phyloP scores from a whole-genome alignment of 2,888 invertebrate genomes.

The Ischnura elegans region DNA sequence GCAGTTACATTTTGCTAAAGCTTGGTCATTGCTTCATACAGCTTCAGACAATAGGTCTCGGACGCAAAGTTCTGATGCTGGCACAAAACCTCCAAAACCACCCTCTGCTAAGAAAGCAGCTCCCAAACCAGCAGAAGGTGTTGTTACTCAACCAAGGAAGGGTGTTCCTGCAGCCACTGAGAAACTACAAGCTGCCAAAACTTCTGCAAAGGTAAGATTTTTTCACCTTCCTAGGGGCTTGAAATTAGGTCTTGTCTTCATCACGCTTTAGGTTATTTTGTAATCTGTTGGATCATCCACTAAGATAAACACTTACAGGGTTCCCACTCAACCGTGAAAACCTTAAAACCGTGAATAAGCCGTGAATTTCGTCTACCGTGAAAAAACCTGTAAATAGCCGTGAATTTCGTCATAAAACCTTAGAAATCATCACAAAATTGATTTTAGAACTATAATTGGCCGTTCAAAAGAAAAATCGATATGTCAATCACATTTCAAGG shows the following conservation, averaged over 20 bases:
- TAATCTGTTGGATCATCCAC: too few relatives aligned
- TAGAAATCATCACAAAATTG: too few relatives aligned
- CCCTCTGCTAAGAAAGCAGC: constrained; percentile 72
- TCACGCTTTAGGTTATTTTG: too few relatives aligned
- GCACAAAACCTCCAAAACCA: constrained; percentile 66
- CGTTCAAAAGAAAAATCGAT: too few relatives aligned
- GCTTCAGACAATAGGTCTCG: constrained; percentile 56
- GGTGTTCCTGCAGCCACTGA: background rate
- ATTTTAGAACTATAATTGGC: too few relatives aligned
- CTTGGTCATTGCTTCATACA: background rate
- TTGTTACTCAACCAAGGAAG: constrained; percentile 27
- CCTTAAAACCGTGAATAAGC: too few relatives aligned
- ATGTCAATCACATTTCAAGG: too few relatives aligned
- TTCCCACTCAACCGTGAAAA: too few relatives aligned
- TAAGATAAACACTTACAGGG: too few relatives aligned
- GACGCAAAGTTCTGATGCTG: constrained; percentile 68
- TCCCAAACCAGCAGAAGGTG: constrained; percentile 71
- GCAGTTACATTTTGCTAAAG: background rate
- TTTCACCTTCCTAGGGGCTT: background rate
- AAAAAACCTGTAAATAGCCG: too few relatives aligned
- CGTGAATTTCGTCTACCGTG: too few relatives aligned
- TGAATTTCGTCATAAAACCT: too few relatives aligned
- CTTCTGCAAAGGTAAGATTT: constrained; percentile 12
- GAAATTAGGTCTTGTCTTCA: background rate
- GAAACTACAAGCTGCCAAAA: constrained; percentile 40